Evolutionary conservation across 2,888 invertebrate species (phyloP), one percentile per base, ranked within the genome.

Genomic region (Schizotus pectinicornis): DNA sequence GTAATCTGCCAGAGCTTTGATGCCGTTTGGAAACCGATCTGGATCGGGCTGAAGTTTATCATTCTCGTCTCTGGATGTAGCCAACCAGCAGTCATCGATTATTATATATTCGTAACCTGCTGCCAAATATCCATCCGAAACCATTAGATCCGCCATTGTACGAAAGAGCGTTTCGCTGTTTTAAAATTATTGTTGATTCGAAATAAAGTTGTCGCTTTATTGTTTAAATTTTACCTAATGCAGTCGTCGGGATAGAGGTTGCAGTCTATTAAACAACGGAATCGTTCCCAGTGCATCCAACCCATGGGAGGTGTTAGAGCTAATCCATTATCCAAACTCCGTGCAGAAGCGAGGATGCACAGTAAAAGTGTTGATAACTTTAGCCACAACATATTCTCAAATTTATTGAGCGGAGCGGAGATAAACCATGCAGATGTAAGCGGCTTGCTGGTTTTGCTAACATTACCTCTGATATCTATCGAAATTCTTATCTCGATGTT

Each of bases 231-330:
- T 56, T 67, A 71, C 73, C 70, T 72, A n/a, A 73, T 62, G 43
- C 73, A 73, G 33, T 73, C 72, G 47, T 85, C 79, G 0, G 87
- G 88, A 67, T 85, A 85, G 47, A 81, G 81, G 35, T 81, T 77
- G 73, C 88, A 88, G 75, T 88, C 85, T 0, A 81, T 83, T 63
- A 85, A 83, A 69, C 88, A 88, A 13, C 86, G 75, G 71, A 85
- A 88, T 58, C 87, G 73, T 65, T 87, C 83, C 88, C 88, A 88
- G 0, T 86, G 83, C 61, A 88, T 79, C 88, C 88, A 88, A 32
- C 88, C 88, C 88, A 89, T 88, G 0, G 88, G 88, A 0, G 88
- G 88, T 2, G 86, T 88, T 41, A 81, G 70, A 0, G 86, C 87
- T 42, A 88, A 72, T 0, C 88, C 88, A 74, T 88, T 88, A 64